A percentile compares a stretch with the other conserved stretches of the same genome.
Conservation (phyloP, 2,888 invertebrate genomes). For the Rhingia campestris region DNA sequence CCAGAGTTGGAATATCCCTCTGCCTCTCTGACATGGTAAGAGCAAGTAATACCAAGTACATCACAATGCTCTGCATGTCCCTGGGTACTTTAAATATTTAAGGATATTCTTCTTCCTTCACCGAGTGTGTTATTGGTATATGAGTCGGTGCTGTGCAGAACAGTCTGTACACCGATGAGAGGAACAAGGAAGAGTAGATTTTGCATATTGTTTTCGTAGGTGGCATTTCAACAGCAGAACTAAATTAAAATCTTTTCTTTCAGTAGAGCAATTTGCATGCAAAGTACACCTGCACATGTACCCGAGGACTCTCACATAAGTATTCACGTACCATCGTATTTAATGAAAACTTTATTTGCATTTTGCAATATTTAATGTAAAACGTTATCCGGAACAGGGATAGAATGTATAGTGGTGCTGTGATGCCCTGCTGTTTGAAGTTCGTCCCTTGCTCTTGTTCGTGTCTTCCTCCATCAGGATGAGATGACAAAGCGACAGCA, state of each 20-base stretch:
- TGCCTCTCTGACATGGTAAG: neutral
- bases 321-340: conserved; percentile 21
- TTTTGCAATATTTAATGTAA: conserved; percentile 69
- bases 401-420: neutral
- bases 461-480: neutral
- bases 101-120: conserved; percentile 24
- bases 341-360: conserved; percentile 70
- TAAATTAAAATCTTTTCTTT: conserved; percentile 71
- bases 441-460: neutral
- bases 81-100: conserved; percentile 64
- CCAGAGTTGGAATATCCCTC: neutral
- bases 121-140: conserved; percentile 28
- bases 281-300: conserved; percentile 38
- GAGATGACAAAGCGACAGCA: no score
- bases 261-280: conserved; percentile 64
- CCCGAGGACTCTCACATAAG: conserved; percentile 1
- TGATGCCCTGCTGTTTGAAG: neutral
- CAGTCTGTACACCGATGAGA: conserved; percentile 1
- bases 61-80: conserved; percentile 59
- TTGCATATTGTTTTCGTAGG: conserved; percentile 66
- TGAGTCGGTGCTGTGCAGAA: neutral
- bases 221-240: conserved; percentile 46
- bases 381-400: conserved; percentile 42
- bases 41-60: conserved; percentile 38
- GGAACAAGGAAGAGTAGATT: conserved; percentile 32